Evolutionary conservation across 1,140 invertebrate genomes (phyloP).

Genomic region (Trypoxylus dichotomus): DNA sequence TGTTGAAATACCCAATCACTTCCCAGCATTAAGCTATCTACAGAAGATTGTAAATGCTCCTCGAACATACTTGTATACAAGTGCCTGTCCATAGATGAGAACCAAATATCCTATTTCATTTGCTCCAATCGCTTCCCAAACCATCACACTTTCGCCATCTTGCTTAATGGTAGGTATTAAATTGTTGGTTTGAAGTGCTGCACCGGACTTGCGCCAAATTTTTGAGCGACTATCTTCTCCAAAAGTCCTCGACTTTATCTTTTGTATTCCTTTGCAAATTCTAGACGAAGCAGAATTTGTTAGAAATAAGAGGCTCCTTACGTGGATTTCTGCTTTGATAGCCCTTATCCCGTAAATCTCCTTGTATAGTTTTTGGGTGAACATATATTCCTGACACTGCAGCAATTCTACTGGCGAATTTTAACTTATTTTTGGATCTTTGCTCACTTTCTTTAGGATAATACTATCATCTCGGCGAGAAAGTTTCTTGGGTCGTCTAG

Average conservation of each 20-base stretch:
- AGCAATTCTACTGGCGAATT: no score
- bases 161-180: constrained; percentile 18
- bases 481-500: no score
- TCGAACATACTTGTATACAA: not conserved
- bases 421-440: no score
- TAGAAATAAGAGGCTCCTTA: no score
- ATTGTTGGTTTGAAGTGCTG: constrained; percentile 38
- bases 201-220: constrained; percentile 36
- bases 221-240: constrained; percentile 36
- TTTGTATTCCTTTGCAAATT: constrained; percentile 39
- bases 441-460: no score
- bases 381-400: no score
- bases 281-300: constrained; percentile 33
- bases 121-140: not conserved
- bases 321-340: no score
- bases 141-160: not conserved
- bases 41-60: not conserved
- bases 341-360: no score
- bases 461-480: no score
- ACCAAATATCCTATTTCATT: not conserved
- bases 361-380: no score
- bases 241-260: constrained; percentile 33
- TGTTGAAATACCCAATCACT: not conserved
- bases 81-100: no score
- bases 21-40: not conserved